Evolutionary conservation across 1,140 invertebrate genomes (phyloP).

Genomic region (Sesamia nonagrioides): DNA sequence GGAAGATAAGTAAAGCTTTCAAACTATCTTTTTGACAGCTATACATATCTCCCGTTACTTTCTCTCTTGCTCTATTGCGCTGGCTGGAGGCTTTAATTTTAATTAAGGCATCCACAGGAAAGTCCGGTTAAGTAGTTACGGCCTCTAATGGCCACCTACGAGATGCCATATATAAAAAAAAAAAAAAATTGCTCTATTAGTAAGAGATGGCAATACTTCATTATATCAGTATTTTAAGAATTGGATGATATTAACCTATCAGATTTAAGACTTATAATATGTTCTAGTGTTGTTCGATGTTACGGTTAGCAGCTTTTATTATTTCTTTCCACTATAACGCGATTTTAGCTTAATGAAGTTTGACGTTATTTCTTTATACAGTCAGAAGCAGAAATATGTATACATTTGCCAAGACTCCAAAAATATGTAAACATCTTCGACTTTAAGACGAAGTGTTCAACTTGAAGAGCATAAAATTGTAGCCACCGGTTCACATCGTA

Average conservation of each 20-base stretch:
- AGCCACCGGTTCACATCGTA: too few species aligned
- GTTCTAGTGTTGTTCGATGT: constrained; percentile 31
- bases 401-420: too few species aligned
- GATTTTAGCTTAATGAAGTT: neutral
- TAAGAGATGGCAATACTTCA: neutral
- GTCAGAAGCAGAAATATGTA: too few species aligned
- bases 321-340: neutral
- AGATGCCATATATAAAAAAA: too few species aligned
- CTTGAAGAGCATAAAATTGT: too few species aligned
- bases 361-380: neutral
- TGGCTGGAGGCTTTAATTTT: too few species aligned
- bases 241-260: constrained; percentile 24
- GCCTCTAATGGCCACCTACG: too few species aligned
- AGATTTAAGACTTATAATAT: neutral
- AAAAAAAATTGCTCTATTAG: too few species aligned
- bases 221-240: neutral
- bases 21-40: neutral
- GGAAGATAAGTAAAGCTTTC: neutral
- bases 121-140: too few species aligned
- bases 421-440: too few species aligned
- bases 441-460: too few species aligned
- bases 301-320: constrained; percentile 20
- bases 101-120: too few species aligned
- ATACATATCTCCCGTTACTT: neutral
- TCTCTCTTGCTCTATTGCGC: neutral